A percentile compares a stretch with the other conserved stretches of the same genome.
phyloP scores from a whole-genome alignment of 2,797 vertebrate species.

The Tarsius wallacei region DNA sequence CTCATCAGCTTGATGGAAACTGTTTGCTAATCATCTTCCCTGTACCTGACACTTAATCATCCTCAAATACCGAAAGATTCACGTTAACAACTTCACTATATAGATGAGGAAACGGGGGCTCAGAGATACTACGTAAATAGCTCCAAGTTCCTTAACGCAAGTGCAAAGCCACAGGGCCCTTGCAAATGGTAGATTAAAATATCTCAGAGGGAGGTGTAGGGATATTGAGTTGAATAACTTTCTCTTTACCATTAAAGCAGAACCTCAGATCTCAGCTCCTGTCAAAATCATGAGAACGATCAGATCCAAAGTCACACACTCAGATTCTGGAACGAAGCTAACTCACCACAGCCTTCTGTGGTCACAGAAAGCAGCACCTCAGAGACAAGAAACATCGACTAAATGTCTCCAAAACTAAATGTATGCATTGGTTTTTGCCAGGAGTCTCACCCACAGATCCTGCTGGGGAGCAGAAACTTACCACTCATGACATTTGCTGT shows the following conservation, averaged over 20 bases:
- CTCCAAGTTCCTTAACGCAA: neutral
- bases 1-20: neutral
- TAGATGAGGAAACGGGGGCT: neutral
- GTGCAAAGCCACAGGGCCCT: neutral
- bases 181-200: neutral
- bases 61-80: neutral
- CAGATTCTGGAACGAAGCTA: conserved; percentile 30
- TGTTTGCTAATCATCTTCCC: neutral
- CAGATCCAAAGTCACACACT: neutral
- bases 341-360: neutral
- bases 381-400: neutral
- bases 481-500: neutral
- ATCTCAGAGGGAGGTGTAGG: neutral
- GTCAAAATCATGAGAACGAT: neutral
- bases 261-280: neutral
- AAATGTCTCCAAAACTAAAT: neutral
- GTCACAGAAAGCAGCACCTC: neutral
- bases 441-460: neutral
- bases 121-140: neutral
- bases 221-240: neutral
- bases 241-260: neutral
- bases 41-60: neutral
- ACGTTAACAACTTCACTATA: neutral
- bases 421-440: neutral
- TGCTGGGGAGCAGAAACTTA: neutral